A percentile compares a stretch with the other conserved stretches of the same genome.
Evolutionary conservation across 2,113 vertebrate genomes (phyloP).

Genomic region (Cepphus grylle): DNA sequence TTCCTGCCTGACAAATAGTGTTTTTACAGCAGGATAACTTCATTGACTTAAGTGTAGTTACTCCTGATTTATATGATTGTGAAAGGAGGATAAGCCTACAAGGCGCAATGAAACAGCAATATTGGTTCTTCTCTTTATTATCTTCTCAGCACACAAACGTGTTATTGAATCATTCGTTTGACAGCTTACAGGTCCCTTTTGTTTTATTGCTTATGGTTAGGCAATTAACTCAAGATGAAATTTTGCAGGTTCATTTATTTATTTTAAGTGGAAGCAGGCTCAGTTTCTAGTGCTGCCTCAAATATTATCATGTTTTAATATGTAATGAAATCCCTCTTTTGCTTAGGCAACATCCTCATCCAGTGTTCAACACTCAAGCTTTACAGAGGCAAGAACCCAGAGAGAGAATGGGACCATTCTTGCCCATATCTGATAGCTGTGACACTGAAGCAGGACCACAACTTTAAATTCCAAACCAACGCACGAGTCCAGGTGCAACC

Average conservation of each 20-base stretch:
- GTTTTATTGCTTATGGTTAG: neutral
- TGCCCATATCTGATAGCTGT: neutral
- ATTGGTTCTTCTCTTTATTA: neutral
- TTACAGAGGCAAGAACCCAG: neutral
- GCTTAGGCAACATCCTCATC: neutral
- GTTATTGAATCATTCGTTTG: neutral
- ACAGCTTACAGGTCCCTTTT: neutral
- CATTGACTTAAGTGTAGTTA: slow-evolving; percentile 20
- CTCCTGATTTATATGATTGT: neutral
- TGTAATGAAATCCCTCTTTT: neutral
- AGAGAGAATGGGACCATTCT: neutral
- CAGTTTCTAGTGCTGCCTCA: neutral
- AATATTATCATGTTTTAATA: neutral
- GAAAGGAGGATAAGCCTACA: neutral
- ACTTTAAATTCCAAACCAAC: neutral
- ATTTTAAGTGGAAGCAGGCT: neutral
- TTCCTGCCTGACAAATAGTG: neutral
- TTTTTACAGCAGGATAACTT: neutral
- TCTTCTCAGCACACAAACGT: neutral
- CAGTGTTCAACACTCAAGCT: neutral
- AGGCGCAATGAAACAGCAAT: slow-evolving; percentile 17
- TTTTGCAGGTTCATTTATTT: neutral
- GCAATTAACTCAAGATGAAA: slow-evolving; percentile 1
- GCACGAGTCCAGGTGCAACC: neutral
- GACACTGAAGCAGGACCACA: neutral